A percentile compares a stretch with the other conserved stretches of the same genome.
phyloP scores from a whole-genome alignment of 2,888 invertebrate species.

The Rhorus exstirpatorius region DNA sequence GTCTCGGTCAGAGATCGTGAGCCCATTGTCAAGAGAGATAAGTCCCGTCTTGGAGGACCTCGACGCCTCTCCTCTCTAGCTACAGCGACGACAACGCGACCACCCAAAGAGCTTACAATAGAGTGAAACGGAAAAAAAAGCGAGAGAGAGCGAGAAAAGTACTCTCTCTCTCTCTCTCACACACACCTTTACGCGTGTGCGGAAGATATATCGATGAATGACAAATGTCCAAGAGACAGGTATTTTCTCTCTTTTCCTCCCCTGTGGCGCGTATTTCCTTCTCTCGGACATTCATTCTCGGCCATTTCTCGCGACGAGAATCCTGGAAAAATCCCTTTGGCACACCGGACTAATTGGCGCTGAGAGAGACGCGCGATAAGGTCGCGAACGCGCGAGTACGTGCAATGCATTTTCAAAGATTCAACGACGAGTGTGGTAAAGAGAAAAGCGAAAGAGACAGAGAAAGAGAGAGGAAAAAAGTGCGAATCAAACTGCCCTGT shows the following conservation, averaged over 20 bases:
- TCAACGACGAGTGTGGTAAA: constrained; percentile 32
- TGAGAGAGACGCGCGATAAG: constrained; percentile 57
- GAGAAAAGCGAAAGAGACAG: constrained; percentile 24
- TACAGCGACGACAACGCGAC: constrained; percentile 78
- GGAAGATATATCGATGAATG: constrained; percentile 80
- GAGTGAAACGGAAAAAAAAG: constrained; percentile 32
- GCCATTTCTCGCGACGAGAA: constrained; percentile 40
- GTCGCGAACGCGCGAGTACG: constrained; percentile 66
- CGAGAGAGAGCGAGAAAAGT: constrained; percentile 20
- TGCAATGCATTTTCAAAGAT: constrained; percentile 55
- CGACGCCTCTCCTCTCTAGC: constrained; percentile 75
- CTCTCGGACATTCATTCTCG: constrained; percentile 1
- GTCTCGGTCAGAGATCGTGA: constrained; percentile 77
- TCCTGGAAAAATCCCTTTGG: constrained; percentile 66
- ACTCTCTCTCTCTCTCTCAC: constrained; percentile 55
- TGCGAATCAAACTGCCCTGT: constrained; percentile 28
- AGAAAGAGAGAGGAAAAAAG: constrained; percentile 39
- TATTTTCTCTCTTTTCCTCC: constrained; percentile 36
- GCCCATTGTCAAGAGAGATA: constrained; percentile 82
- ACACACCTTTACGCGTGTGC: constrained; percentile 33
- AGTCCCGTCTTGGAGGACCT: constrained; percentile 74
- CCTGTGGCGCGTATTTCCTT: constrained; percentile 23
- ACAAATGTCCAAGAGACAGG: constrained; percentile 76
- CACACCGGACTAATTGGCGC: constrained; percentile 69
- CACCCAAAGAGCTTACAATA: constrained; percentile 78